A percentile compares a stretch with the other conserved stretches of the same genome.
Evolutionary conservation across 1,140 invertebrate species (phyloP).

Genomic region (Zaprionus ornatus): DNA sequence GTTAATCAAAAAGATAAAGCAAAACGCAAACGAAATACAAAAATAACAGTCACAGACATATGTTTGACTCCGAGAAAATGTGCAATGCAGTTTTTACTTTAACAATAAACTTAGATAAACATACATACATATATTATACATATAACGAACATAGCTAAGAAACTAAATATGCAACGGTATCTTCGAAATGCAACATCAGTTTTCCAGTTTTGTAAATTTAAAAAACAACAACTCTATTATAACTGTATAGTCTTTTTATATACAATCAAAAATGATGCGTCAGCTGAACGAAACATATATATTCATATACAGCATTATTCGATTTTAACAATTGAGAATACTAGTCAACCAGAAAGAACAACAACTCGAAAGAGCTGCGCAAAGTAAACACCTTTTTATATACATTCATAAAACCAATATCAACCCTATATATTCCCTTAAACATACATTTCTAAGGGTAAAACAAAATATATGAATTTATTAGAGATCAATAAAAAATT

Average conservation of each 20-base stretch:
- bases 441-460: constrained; percentile 10
- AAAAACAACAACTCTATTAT: constrained; percentile 19
- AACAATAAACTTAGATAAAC: constrained; percentile 47
- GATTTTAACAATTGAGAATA: constrained; percentile 33
- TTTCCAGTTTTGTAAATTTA: constrained; percentile 76
- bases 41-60: constrained; percentile 7
- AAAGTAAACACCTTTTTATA: constrained; percentile 7
- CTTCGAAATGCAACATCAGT: constrained; percentile 47
- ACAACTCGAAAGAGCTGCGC: constrained; percentile 2
- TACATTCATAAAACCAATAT: constrained; percentile 2
- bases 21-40: constrained; percentile 24
- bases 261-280: constrained; percentile 21
- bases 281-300: constrained; percentile 15
- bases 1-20: constrained; percentile 59
- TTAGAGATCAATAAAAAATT: constrained; percentile 39
- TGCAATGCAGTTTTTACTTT: constrained; percentile 81
- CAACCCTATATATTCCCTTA: neutral
- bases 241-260: constrained; percentile 36
- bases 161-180: constrained; percentile 46
- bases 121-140: constrained; percentile 31
- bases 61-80: constrained; percentile 54
- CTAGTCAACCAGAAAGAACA: constrained; percentile 34
- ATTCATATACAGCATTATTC: constrained; percentile 47
- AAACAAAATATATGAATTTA: constrained; percentile 40
- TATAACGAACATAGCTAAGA: constrained; percentile 22